These are phyloP conservation scores for Hydropsyche betteni DNA, from an alignment of 2,888 invertebrate species.

Conservation along the genomic window DNA sequence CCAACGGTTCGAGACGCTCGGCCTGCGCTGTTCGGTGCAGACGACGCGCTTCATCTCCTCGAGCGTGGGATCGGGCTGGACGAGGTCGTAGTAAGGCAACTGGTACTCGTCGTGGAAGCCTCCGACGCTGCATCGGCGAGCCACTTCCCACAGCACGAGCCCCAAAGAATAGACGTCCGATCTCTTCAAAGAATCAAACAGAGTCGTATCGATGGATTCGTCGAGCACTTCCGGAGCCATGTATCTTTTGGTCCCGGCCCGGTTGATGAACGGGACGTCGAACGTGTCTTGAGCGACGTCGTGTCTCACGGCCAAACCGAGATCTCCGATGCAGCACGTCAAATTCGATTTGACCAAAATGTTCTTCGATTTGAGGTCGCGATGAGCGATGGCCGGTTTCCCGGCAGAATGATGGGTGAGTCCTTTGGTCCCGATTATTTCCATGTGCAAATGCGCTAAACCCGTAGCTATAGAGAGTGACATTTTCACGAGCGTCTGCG, in stretches of 20 bases:
- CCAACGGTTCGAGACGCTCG: conserved; percentile 93
- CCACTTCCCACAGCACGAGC: conserved; percentile 96
- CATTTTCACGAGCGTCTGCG: conserved; percentile 87
- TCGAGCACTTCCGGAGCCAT: conserved; percentile 98
- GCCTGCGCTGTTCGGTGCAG: conserved; percentile 85
- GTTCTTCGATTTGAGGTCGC: conserved; percentile 97
- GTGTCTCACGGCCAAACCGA: conserved; percentile 94
- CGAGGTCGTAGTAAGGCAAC: conserved; percentile 93
- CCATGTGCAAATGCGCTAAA: conserved; percentile 96
- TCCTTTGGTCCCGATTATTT: conserved; percentile 94
- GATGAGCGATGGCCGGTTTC: conserved; percentile 98
- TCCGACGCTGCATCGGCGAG: conserved; percentile 85
- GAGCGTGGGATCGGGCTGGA: conserved; percentile 92
- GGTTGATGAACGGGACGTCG: conserved; percentile 90
- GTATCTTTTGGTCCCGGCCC: conserved; percentile 96
- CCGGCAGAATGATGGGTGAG: conserved; percentile 59
- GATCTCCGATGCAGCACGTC: conserved; percentile 95
- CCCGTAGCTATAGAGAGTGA: conserved; percentile 93
- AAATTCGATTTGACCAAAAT: conserved; percentile 94
- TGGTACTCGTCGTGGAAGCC: conserved; percentile 87
- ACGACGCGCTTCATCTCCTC: conserved; percentile 95
- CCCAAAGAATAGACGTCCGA: conserved; percentile 98
- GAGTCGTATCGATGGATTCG: conserved; percentile 89
- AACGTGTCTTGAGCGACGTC: conserved; percentile 91
- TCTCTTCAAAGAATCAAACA: conserved; percentile 96